Evolutionary conservation across 2,888 invertebrate species (phyloP), one percentile per base, ranked within the genome.

Genomic region (Lasioglossum pauxillum): DNA sequence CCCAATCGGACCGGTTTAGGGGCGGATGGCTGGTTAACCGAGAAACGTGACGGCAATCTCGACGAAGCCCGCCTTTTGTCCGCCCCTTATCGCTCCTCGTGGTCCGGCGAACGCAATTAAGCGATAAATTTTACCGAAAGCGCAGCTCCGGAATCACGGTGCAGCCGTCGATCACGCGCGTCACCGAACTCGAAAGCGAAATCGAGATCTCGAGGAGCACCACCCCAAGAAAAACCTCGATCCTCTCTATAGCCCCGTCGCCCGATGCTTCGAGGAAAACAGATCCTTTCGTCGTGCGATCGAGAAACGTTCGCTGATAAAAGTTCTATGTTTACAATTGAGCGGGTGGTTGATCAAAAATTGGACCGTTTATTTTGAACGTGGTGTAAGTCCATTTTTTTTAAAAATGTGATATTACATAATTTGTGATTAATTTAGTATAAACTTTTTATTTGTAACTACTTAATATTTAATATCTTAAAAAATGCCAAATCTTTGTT

Each of bases 31-130:
- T 27, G 69, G 77, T 73, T 80, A 77, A 81, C 76, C 74, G 76
- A 72, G 86, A 83, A 84, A 89, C 89, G 89, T 89, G 89, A 89
- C 87, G 83, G 79, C 88, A 88, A 89, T 89, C 89, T 78, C 86
- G 88, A 89, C 80, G 84, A 88, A 77, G 87, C 77, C 69, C 46
- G 60, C 83, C 82, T 83, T 88, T 88, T 88, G 86, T 88, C 75
- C 79, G 75, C 46, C 75, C 75, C 89, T 89, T 89, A 89, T 89
- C 89, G 89, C 74, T 53, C 83, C 75, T 71, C 84, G 76, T 89
- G 86, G 89, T 82, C 83, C 85, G 76, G 78, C 82, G 79, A 85
- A 88, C 85, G 85, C 88, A 90, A 90, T 90, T 89, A 89, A 88
- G 85, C 90, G 88, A 89, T 89, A 88, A 90, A 90, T 90, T 90